Conservation (phyloP, 2,797 vertebrate species). For the Petrocephalus schoutedeni region DNA sequence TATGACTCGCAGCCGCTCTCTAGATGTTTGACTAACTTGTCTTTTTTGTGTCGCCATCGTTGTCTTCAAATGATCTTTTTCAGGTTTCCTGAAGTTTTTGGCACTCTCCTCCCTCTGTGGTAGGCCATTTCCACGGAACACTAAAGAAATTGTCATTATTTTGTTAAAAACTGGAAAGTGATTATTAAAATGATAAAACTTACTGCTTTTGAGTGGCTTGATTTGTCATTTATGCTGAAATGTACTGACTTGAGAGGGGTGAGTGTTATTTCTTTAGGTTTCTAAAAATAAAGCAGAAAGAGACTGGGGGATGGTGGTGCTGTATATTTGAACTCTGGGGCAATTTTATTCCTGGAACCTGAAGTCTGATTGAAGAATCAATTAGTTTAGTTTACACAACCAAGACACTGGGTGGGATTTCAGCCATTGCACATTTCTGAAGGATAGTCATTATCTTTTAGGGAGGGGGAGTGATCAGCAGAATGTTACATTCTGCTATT, state of each 20-base stretch:
- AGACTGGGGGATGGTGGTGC: not conserved
- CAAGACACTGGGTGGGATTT: not conserved
- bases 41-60: constrained; percentile 40
- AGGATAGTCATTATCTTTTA: not conserved
- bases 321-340: not conserved
- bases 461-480: not conserved
- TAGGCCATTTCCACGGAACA: not conserved
- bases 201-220: not conserved
- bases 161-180: not conserved
- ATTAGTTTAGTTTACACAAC: not conserved
- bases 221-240: not conserved
- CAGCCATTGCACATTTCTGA: not conserved
- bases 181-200: constrained; percentile 10
- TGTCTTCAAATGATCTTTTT: constrained; percentile 99
- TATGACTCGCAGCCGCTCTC: constrained; percentile 21
- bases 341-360: not conserved
- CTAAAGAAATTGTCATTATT: constrained; percentile 20
- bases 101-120: not conserved
- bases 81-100: constrained; percentile 68
- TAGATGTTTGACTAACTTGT: constrained; percentile 59
- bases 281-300: not conserved
- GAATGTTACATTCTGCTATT: too few relatives aligned
- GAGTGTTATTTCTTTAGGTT: not conserved
- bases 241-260: not conserved
- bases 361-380: not conserved